These are phyloP conservation scores for Halictus ligatus DNA, from an alignment of 2,888 invertebrate species.

Conservation along the genomic window DNA sequence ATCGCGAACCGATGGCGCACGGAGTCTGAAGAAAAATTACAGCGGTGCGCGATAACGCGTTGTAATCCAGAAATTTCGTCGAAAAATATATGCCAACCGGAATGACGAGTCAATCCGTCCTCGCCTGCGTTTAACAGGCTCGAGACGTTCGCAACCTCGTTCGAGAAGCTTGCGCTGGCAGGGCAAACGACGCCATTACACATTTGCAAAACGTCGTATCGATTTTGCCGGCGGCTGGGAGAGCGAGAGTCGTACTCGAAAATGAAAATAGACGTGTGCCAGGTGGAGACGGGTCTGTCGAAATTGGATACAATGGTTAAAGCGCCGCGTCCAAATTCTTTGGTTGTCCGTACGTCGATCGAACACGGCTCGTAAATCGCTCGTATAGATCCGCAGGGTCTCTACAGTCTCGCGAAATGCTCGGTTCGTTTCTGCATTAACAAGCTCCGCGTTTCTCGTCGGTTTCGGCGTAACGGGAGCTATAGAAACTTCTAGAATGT, in stretches of 20 bases:
- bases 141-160: background rate
- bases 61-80: background rate
- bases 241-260: background rate
- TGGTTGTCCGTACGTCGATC: background rate
- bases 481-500: constrained; percentile 30
- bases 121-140: background rate
- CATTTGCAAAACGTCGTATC: constrained; percentile 4
- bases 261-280: background rate
- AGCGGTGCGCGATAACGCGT: background rate
- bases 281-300: background rate
- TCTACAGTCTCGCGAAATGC: background rate
- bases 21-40: background rate
- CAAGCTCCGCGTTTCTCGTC: background rate
- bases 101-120: background rate
- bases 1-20: background rate
- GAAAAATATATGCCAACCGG: background rate
- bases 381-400: background rate
- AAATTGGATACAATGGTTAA: background rate
- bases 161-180: background rate
- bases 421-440: background rate
- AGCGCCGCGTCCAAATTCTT: background rate
- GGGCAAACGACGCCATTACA: constrained; percentile 10
- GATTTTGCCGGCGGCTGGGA: background rate
- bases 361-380: background rate
- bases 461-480: constrained; percentile 23